phyloP scores from a whole-genome alignment of 1,140 invertebrate genomes.

The Melipona quadrifasciata region DNA sequence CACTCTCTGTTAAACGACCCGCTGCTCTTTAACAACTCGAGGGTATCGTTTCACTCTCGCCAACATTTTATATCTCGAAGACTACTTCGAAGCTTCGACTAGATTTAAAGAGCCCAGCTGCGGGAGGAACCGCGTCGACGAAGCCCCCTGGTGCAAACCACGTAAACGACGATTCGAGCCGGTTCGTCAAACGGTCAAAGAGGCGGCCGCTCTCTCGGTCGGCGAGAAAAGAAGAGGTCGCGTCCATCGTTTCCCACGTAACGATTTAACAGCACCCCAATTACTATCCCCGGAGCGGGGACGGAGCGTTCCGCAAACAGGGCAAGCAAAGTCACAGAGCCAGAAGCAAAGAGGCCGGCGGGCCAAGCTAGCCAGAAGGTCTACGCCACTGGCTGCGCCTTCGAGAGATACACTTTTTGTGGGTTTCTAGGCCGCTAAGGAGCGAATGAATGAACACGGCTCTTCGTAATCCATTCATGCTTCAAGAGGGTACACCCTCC shows the following conservation, averaged over 20 bases:
- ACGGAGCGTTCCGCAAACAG: conserved; percentile 22
- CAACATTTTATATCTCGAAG: neutral
- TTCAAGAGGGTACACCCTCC: conserved; percentile 71
- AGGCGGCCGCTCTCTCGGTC: neutral
- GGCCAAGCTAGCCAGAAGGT: conserved; percentile 24
- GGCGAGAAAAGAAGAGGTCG: neutral
- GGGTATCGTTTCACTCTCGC: neutral
- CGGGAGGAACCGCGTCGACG: neutral
- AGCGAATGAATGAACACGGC: conserved; percentile 79
- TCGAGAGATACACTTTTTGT: conserved; percentile 75
- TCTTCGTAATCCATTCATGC: conserved; percentile 80
- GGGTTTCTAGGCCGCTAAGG: conserved; percentile 78
- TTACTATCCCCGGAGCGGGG: conserved; percentile 25
- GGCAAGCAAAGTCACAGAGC: neutral
- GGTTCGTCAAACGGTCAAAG: neutral
- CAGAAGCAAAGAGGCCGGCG: conserved; percentile 5
- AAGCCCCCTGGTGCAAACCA: neutral
- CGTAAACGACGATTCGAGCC: conserved; percentile 1
- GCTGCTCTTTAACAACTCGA: neutral
- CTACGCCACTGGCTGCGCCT: conserved; percentile 50
- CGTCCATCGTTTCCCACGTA: conserved; percentile 16
- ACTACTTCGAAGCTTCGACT: neutral
- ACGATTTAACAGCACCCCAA: conserved; percentile 28
- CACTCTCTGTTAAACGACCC: conserved; percentile 18
- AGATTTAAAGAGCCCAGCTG: neutral